A percentile compares a stretch with the other conserved stretches of the same genome.
phyloP scores from a whole-genome alignment of 2,113 vertebrate species.

The Mustela lutreola region DNA sequence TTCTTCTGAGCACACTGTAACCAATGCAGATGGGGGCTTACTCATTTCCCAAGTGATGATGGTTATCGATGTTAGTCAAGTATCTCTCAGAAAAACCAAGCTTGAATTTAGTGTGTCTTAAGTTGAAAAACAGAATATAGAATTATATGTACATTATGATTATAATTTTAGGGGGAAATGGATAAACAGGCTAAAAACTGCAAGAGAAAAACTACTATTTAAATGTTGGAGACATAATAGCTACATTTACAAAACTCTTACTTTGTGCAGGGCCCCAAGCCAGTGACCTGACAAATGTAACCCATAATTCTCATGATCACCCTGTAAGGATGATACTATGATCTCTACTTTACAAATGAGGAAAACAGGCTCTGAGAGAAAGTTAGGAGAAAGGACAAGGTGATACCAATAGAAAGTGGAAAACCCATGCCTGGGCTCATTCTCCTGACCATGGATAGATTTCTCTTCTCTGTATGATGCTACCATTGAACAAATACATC shows the following conservation, averaged over 20 bases:
- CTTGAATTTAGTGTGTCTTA: not conserved
- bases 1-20: not conserved
- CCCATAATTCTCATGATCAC: not conserved
- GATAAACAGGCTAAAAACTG: slow-evolving; percentile 14
- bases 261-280: not conserved
- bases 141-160: not conserved
- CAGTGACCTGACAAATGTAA: slow-evolving; percentile 26
- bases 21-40: not conserved
- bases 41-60: not conserved
- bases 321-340: not conserved
- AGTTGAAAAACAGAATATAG: slow-evolving; percentile 2
- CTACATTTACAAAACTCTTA: slow-evolving; percentile 4
- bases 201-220: slow-evolving; percentile 43
- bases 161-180: slow-evolving; percentile 9
- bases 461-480: not conserved
- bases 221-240: not conserved
- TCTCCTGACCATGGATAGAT: not conserved
- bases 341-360: slow-evolving; percentile 20
- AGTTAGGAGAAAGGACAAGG: not conserved
- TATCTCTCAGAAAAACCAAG: slow-evolving; percentile 46
- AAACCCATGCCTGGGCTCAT: not conserved
- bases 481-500: not conserved
- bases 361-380: slow-evolving; percentile 38
- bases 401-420: not conserved
- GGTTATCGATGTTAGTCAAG: not conserved